Base-by-base conservation (phyloP, 2,113 vertebrate species). In the Pimephales promelas region DNA sequence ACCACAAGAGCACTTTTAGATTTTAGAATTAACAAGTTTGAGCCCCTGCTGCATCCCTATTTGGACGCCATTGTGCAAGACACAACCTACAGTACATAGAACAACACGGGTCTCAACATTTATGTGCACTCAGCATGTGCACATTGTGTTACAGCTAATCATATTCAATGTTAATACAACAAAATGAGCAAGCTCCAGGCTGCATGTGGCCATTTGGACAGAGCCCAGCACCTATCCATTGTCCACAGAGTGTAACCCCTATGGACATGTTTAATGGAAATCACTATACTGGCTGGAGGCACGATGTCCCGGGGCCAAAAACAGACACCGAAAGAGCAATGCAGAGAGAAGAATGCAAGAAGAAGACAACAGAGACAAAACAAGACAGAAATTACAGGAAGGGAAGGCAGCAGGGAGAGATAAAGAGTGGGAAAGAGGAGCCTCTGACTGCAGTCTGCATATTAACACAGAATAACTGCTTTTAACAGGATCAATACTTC, bases 191-290 rank as follows among this genome's bases (percentile, higher is more conserved):
- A 16, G 70, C 18, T 14, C 49, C 26, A 66, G 26, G 31, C 49
- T 64, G 61, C 47, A 28, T 66, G 75, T 57, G 75, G 77, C 59
- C 28, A 57, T 74, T 79, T 73, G 62, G 64, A 45, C 52, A 79
- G 24, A 81, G 31, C 34, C 57, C 54, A 79, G 74, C 73, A 79
- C 75, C 83, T 45, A 57, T 84, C 83, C 75, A 56, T 71, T 79
- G 83, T 85, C 83, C 70, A 26, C 36, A 75, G 47, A 49, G 28
- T 7, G 34, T 49, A 87, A 82, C 36, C 83, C 72, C 82, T 68
- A 57, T 74, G 62, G 83, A 84, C 80, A 87, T 87, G 79, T 87
- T 82, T 87, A 87, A 87, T 87, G 86, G 83, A 87, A 83, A 75
- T 57, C 16, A 61, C 82, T 84, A 71, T 75, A 47, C 57, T 52